Conservation (phyloP, 2,888 invertebrate species). For the Parascotia fuliginaria region DNA sequence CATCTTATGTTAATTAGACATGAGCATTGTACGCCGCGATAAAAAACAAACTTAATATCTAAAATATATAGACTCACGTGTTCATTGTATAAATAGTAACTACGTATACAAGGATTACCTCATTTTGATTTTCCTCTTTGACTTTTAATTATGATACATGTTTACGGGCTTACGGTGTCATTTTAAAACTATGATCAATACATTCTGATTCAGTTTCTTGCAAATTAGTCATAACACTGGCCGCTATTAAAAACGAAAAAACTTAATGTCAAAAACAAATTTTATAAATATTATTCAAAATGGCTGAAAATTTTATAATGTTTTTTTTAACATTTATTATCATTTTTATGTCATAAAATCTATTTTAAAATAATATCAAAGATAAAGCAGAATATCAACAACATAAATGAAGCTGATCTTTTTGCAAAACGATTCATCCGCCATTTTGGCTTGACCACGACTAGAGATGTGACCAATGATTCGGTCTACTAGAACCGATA, state of each 20-base stretch:
- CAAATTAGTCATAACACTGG: slow-evolving; percentile 17
- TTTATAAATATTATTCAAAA: slow-evolving; percentile 17
- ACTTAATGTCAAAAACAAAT: slow-evolving; percentile 17
- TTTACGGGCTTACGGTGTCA: slow-evolving; percentile 18
- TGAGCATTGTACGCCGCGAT: no score
- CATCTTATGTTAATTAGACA: no score
- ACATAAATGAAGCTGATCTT: background rate
- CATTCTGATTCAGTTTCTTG: slow-evolving; percentile 18
- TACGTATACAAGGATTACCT: no score
- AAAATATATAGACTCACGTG: no score
- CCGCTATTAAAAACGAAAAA: slow-evolving; percentile 12
- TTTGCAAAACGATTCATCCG: background rate
- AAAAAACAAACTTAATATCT: no score
- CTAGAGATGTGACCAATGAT: slow-evolving; percentile 44
- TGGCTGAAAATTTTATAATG: slow-evolving; percentile 23
- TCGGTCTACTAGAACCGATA: slow-evolving; percentile 31
- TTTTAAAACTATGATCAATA: slow-evolving; percentile 26
- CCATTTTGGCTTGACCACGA: slow-evolving; percentile 15
- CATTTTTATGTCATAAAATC: background rate
- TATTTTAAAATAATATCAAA: background rate
- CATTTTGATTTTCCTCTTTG: slow-evolving; percentile 27
- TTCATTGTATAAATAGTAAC: no score
- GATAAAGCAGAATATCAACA: background rate
- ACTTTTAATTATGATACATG: no score
- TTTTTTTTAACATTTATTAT: slow-evolving; percentile 12